phyloP scores from a whole-genome alignment of 2,888 invertebrate genomes.

The Drosophila ezoana region DNA sequence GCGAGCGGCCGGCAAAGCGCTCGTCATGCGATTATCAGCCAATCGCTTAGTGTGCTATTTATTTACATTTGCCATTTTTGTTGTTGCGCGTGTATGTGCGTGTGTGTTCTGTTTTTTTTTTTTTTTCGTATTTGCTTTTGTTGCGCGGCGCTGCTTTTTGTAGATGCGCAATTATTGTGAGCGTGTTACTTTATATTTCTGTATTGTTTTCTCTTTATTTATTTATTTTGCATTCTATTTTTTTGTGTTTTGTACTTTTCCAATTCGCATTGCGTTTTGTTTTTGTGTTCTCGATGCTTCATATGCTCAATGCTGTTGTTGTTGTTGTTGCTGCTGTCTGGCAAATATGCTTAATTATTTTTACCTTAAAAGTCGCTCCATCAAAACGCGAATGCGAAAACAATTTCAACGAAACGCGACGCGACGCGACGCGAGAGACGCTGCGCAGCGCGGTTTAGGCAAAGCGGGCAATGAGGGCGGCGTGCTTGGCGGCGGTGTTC shows the following conservation, averaged over 20 bases:
- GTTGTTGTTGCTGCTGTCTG: constrained; percentile 37
- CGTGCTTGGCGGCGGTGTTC: constrained; percentile 6
- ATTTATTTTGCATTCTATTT: constrained; percentile 30
- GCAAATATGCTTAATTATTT: constrained; percentile 82
- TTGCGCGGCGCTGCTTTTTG: constrained; percentile 55
- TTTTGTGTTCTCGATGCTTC: constrained; percentile 48
- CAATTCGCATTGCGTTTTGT: constrained; percentile 70
- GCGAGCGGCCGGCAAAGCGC: constrained; percentile 43
- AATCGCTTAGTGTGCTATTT: constrained; percentile 78
- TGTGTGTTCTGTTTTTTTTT: constrained; percentile 29
- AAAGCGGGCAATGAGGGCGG: not conserved
- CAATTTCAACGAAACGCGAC: constrained; percentile 60
- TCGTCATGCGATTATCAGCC: constrained; percentile 78
- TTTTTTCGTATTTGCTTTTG: constrained; percentile 64
- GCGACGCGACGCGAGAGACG: not conserved
- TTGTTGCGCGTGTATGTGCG: constrained; percentile 35
- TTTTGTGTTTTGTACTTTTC: constrained; percentile 55
- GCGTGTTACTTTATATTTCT: constrained; percentile 73
- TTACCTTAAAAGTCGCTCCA: constrained; percentile 80
- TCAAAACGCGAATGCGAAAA: constrained; percentile 73
- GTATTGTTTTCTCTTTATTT: constrained; percentile 61
- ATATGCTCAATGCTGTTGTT: constrained; percentile 50
- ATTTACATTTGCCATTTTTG: constrained; percentile 66
- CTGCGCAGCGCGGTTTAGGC: not conserved
- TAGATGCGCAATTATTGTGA: constrained; percentile 82